These are phyloP conservation scores for Cryptomyrus ogoouensis DNA, from an alignment of 2,113 vertebrate species.

Conservation along the genomic window DNA sequence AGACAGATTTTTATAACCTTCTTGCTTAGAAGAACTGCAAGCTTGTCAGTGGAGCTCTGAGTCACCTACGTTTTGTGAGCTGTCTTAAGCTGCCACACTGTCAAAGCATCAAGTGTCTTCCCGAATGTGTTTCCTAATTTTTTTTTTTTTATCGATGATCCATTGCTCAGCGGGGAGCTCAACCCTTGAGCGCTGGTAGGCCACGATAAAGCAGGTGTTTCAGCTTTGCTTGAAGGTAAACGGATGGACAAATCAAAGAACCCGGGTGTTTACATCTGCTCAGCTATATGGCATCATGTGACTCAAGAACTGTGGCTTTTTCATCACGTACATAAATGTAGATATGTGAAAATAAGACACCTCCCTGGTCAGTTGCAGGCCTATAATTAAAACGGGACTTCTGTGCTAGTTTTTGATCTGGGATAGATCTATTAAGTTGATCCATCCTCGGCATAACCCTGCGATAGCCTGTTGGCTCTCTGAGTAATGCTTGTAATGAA, in stretches of 20 bases:
- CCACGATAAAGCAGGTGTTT: not conserved
- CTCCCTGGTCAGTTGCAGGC: not conserved
- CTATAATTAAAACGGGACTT: not conserved
- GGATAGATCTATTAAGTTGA: not conserved
- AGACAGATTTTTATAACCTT: not conserved
- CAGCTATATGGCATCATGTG: not conserved
- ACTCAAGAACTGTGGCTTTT: not conserved
- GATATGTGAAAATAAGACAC: slow-evolving; percentile 3
- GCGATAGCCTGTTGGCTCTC: slow-evolving; percentile 79
- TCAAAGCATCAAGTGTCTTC: not conserved
- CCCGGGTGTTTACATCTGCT: not conserved
- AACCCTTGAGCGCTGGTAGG: not conserved
- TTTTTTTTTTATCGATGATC: not conserved
- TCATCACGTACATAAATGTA: slow-evolving; percentile 39
- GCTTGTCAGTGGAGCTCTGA: not conserved
- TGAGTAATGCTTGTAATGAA: slow-evolving; percentile 81
- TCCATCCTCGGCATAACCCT: slow-evolving; percentile 72
- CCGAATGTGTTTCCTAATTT: not conserved
- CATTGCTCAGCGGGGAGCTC: not conserved
- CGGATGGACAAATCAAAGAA: not conserved
- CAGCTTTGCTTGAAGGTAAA: not conserved
- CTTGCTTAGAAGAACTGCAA: not conserved
- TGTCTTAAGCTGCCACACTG: not conserved
- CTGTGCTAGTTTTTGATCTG: not conserved
- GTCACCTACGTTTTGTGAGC: not conserved